Conservation (phyloP, 2,113 vertebrate species). For the Nesogale talazaci region DNA sequence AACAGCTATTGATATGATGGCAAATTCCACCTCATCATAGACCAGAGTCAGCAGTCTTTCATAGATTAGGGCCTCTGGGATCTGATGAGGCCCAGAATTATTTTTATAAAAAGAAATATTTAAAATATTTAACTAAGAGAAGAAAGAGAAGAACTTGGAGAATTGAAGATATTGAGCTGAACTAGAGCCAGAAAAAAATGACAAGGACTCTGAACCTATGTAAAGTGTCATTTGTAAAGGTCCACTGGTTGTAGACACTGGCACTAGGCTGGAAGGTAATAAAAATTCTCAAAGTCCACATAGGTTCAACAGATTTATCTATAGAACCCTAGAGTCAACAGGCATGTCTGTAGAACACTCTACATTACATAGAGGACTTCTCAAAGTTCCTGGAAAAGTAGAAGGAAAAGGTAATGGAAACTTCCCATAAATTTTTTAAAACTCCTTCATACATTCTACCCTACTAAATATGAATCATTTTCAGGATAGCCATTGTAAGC, state of each 20-base stretch:
- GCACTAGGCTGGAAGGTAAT: not conserved
- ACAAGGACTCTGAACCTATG: not conserved
- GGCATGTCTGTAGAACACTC: too few relatives aligned
- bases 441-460: not conserved
- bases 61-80: not conserved
- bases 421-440: too few relatives aligned
- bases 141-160: not conserved
- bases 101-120: too few relatives aligned
- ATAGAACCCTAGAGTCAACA: too few relatives aligned
- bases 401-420: too few relatives aligned
- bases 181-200: not conserved
- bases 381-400: too few relatives aligned
- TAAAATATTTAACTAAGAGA: too few relatives aligned
- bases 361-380: not conserved
- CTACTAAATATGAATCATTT: not conserved
- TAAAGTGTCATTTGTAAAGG: not conserved
- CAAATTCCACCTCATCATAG: not conserved
- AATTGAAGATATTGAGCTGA: slow-evolving; percentile 1
- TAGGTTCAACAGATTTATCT: not conserved
- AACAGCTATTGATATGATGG: not conserved
- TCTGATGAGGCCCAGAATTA: not conserved
- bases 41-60: not conserved
- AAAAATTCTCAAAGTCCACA: not conserved
- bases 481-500: not conserved
- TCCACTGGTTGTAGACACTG: not conserved